Conservation (phyloP, 2,888 invertebrate genomes). For the Nesidiocoris tenuis region DNA sequence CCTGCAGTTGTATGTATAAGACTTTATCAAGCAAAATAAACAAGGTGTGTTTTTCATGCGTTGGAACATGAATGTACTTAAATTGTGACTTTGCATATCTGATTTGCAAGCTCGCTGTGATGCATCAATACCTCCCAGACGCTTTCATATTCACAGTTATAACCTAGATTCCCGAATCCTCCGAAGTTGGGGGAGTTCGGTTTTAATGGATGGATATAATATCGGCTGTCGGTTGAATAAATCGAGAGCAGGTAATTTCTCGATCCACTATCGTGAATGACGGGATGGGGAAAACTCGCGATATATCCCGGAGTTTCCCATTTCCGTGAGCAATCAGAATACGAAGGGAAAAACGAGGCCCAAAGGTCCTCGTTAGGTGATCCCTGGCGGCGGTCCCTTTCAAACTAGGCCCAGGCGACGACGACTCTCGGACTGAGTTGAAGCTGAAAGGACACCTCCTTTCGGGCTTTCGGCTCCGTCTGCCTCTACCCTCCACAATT, state of each 20-base stretch:
- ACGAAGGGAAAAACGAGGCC: conserved; percentile 3
- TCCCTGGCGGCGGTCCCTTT: background rate
- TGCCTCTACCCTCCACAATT: background rate
- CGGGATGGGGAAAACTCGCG: background rate
- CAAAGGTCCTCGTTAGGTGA: background rate
- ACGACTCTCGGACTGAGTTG: background rate
- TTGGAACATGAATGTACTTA: too few relatives aligned
- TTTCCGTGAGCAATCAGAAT: background rate
- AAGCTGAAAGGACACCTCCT: background rate
- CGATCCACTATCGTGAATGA: background rate
- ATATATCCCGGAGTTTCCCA: background rate
- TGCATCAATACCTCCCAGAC: too few relatives aligned
- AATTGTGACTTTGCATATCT: too few relatives aligned
- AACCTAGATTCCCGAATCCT: too few relatives aligned
- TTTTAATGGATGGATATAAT: too few relatives aligned
- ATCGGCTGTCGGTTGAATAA: background rate
- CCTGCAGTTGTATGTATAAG: too few relatives aligned
- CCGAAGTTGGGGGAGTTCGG: too few relatives aligned
- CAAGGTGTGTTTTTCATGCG: too few relatives aligned
- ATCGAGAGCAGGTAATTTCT: background rate
- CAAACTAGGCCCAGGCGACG: background rate
- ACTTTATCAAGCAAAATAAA: too few relatives aligned
- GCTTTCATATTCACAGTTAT: too few relatives aligned
- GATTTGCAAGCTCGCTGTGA: too few relatives aligned
- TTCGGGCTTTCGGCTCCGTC: too few relatives aligned